phyloP scores from a whole-genome alignment of 2,888 invertebrate species.

The Mythimna ferrago region DNA sequence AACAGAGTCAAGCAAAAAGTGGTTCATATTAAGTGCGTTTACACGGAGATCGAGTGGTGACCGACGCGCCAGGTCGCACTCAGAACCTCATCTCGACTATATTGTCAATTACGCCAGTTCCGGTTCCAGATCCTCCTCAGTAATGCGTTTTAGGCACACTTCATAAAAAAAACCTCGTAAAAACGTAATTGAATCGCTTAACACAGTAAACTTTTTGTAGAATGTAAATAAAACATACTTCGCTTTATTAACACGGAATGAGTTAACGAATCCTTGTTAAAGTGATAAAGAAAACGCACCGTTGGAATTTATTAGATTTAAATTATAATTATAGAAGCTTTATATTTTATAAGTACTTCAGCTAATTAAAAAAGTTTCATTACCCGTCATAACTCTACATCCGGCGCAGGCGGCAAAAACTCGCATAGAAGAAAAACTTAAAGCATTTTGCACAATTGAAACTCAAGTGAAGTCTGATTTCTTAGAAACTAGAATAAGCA shows the following conservation, averaged over 20 bases:
- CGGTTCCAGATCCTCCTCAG: slow-evolving; percentile 87
- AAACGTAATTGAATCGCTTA: slow-evolving; percentile 81
- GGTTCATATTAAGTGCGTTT: slow-evolving; percentile 83
- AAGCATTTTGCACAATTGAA: slow-evolving; percentile 50
- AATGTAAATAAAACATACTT: slow-evolving; percentile 71
- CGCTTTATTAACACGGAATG: slow-evolving; percentile 67
- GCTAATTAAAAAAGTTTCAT: slow-evolving; percentile 51
- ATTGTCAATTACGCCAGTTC: slow-evolving; percentile 86
- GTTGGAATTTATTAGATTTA: slow-evolving; percentile 51
- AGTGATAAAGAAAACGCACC: slow-evolving; percentile 60
- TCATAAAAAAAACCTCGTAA: slow-evolving; percentile 71
- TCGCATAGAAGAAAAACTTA: slow-evolving; percentile 35
- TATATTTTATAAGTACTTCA: slow-evolving; percentile 45
- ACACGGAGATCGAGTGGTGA: slow-evolving; percentile 67
- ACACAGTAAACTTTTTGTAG: slow-evolving; percentile 75
- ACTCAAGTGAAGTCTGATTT: slow-evolving; percentile 50
- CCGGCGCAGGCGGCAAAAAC: slow-evolving; percentile 39
- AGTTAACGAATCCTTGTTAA: slow-evolving; percentile 66
- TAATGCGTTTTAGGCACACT: slow-evolving; percentile 77
- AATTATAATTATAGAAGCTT: slow-evolving; percentile 46
- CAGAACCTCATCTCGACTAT: slow-evolving; percentile 65
- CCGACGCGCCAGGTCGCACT: slow-evolving; percentile 35
- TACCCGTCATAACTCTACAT: slow-evolving; percentile 26
- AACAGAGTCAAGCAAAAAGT: slow-evolving; percentile 84
- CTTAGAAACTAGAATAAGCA: slow-evolving; percentile 57